Conservation (phyloP, 2,888 invertebrate species). For the Athripsodes cinereus region DNA sequence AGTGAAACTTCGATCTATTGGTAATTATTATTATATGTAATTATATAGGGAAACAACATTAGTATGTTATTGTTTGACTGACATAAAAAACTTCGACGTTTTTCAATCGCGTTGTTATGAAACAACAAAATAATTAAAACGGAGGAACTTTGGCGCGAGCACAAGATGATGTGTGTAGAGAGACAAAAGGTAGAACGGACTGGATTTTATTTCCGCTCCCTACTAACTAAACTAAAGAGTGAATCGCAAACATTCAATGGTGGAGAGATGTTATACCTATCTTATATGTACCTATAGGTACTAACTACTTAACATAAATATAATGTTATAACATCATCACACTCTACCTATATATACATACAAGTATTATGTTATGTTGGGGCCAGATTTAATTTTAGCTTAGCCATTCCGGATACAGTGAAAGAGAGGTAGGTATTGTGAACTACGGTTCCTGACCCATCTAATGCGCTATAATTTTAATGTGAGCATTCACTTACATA, state of each 20-base stretch:
- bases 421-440: too few species aligned
- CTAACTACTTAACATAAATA: background rate
- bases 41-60: too few species aligned
- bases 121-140: background rate
- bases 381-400: constrained; percentile 7
- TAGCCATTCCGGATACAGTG: constrained; percentile 1
- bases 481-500: too few species aligned
- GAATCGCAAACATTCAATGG: too few species aligned
- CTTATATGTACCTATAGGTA: too few species aligned
- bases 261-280: too few species aligned
- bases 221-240: background rate
- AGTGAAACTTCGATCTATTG: too few species aligned
- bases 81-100: background rate
- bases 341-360: background rate
- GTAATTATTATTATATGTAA: too few species aligned
- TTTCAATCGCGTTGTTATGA: background rate
- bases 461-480: background rate
- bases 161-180: background rate
- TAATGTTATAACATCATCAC: too few species aligned
- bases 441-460: constrained; percentile 14
- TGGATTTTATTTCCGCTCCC: background rate
- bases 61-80: too few species aligned
- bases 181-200: background rate
- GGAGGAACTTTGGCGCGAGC: background rate
- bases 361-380: background rate